Percentiles rank a stretch among this genome's conserved stretches.
Conservation (phyloP, 2,888 invertebrate genomes). For the Shargacucullia verbasci region DNA sequence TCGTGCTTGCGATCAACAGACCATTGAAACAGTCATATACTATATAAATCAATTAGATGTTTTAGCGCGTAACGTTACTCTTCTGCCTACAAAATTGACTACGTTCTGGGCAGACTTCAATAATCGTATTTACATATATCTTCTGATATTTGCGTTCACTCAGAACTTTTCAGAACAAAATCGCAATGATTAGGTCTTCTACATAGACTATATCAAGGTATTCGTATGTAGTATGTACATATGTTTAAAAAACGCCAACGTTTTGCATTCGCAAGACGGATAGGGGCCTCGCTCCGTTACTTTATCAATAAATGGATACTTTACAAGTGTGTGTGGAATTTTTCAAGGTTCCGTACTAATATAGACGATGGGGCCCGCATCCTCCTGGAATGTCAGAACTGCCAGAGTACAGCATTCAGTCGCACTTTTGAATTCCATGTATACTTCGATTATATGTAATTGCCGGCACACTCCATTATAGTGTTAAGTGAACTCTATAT, state of each 20-base stretch:
- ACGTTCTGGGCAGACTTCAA: too few species aligned
- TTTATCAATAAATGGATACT: slow-evolving; percentile 52
- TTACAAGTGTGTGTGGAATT: slow-evolving; percentile 36
- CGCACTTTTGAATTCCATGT: not conserved
- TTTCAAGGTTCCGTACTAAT: slow-evolving; percentile 27
- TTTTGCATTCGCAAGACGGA: slow-evolving; percentile 44
- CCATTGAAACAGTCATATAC: too few species aligned
- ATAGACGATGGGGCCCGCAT: slow-evolving; percentile 24
- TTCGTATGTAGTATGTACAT: slow-evolving; percentile 30
- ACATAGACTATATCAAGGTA: slow-evolving; percentile 16
- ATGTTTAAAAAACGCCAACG: slow-evolving; percentile 50
- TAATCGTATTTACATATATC: too few species aligned
- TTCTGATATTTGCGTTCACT: slow-evolving; percentile 22
- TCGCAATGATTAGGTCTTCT: slow-evolving; percentile 37
- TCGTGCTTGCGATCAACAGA: too few species aligned
- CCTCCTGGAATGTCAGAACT: not conserved
- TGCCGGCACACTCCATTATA: slow-evolving; percentile 7
- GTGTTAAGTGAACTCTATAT: slow-evolving; percentile 12
- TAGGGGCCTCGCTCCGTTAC: slow-evolving; percentile 35
- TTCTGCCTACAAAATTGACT: too few species aligned
- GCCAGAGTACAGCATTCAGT: not conserved
- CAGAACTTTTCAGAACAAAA: slow-evolving; percentile 19
- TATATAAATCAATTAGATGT: too few species aligned
- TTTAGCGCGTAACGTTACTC: too few species aligned
- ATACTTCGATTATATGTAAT: too few species aligned